Conservation (phyloP, 2,888 invertebrate genomes). For the Oscheius sp. region DNA sequence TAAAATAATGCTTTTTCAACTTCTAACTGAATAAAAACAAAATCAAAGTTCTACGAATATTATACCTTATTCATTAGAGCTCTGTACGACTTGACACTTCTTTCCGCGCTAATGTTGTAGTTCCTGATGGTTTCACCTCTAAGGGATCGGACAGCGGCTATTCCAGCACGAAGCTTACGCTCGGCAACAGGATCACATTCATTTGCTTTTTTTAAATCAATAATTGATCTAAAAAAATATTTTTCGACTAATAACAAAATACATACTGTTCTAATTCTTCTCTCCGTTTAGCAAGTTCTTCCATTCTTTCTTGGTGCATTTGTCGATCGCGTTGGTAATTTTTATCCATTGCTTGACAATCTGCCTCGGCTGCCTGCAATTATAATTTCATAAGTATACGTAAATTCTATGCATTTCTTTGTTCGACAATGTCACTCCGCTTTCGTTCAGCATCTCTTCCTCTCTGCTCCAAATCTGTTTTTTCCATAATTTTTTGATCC, state of each 20-base stretch:
- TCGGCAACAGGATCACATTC: not conserved
- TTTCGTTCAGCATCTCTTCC: not conserved
- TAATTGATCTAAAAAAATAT: not conserved
- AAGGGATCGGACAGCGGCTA: not conserved
- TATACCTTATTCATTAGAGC: not conserved
- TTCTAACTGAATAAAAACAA: not conserved
- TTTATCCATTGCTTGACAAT: not conserved
- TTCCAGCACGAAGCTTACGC: not conserved
- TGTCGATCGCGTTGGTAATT: not conserved
- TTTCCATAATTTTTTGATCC: not conserved
- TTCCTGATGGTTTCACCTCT: not conserved
- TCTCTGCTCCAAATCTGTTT: not conserved
- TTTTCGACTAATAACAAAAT: not conserved
- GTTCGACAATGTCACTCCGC: not conserved
- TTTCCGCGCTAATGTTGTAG: not conserved
- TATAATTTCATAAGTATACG: too few species aligned
- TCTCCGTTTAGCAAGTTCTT: not conserved
- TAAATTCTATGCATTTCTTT: too few species aligned
- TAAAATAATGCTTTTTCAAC: not conserved
- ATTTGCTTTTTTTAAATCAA: not conserved
- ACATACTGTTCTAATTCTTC: not conserved
- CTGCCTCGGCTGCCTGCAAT: too few species aligned
- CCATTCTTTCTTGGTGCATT: not conserved
- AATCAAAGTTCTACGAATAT: not conserved
- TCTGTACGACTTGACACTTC: not conserved